phyloP scores from a whole-genome alignment of 2,888 invertebrate species.

The Trissolcus japonicus region DNA sequence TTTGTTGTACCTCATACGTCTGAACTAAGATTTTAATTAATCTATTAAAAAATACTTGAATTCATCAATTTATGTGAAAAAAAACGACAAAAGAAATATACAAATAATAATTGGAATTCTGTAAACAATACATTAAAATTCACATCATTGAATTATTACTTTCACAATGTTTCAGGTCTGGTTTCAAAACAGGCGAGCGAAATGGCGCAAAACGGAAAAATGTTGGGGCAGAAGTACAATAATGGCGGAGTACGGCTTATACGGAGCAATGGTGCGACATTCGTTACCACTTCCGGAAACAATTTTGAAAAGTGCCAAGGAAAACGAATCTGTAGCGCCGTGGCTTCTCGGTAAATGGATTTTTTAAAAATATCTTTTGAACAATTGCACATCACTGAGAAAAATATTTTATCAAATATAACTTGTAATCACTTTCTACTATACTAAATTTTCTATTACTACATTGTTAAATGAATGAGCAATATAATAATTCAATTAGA shows the following conservation, averaged over 20 bases:
- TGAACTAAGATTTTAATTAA: too few relatives aligned
- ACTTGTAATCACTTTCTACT: too few relatives aligned
- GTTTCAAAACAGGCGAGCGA: constrained; percentile 99
- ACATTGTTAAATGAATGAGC: constrained; percentile 7
- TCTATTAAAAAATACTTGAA: too few relatives aligned
- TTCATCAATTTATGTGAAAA: too few relatives aligned
- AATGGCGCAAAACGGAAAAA: constrained; percentile 99
- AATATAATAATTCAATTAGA: background rate
- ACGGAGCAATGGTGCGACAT: constrained; percentile 99
- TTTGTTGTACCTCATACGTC: too few relatives aligned
- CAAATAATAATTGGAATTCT: background rate
- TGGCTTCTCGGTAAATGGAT: constrained; percentile 95
- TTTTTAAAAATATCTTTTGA: constrained; percentile 10
- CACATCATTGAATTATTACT: too few relatives aligned
- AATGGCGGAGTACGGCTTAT: constrained; percentile 99
- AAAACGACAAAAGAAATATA: background rate
- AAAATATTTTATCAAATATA: constrained; percentile 24
- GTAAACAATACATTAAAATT: too few relatives aligned
- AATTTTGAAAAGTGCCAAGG: constrained; percentile 97
- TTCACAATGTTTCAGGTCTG: constrained; percentile 87
- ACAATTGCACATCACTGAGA: constrained; percentile 15
- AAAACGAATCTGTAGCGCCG: constrained; percentile 97
- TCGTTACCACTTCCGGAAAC: constrained; percentile 98
- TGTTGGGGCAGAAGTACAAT: constrained; percentile 99
- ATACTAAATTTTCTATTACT: constrained; percentile 39